Percentiles rank a stretch among this genome's conserved stretches.
Conservation (phyloP, 2,888 invertebrate species). For the Hedya salicella region DNA sequence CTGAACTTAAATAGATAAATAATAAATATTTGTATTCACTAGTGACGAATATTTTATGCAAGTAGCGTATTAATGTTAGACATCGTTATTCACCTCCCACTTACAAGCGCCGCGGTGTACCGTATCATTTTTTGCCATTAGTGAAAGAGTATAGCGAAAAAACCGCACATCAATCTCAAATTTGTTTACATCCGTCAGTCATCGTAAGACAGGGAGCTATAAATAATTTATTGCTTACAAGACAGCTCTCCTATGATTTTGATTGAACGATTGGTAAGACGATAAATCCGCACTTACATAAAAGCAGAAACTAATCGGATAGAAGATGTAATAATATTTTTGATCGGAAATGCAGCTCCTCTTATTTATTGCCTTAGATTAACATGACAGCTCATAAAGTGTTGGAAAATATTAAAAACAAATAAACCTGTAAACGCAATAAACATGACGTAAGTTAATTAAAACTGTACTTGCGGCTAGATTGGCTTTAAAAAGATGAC, state of each 20-base stretch:
- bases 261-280: slow-evolving; percentile 28
- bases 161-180: slow-evolving; percentile 33
- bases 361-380: slow-evolving; percentile 2
- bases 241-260: slow-evolving; percentile 30
- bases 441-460: background rate
- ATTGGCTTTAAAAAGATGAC: slow-evolving; percentile 7
- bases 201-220: slow-evolving; percentile 39
- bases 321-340: slow-evolving; percentile 3
- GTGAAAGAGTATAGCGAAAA: slow-evolving; percentile 24
- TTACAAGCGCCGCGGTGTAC: background rate
- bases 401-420: background rate
- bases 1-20: no score
- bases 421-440: background rate
- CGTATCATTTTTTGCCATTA: slow-evolving; percentile 3
- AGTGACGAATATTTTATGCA: background rate
- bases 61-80: background rate
- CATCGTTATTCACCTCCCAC: background rate
- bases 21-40: no score
- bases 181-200: slow-evolving; percentile 39
- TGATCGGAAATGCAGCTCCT: background rate
- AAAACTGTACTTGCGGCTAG: background rate
- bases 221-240: slow-evolving; percentile 35
- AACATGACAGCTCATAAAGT: background rate
- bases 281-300: slow-evolving; percentile 37
- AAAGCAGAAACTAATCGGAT: slow-evolving; percentile 4